Base-by-base conservation (phyloP, 2,113 vertebrate species). In the Todiramphus chloris region DNA sequence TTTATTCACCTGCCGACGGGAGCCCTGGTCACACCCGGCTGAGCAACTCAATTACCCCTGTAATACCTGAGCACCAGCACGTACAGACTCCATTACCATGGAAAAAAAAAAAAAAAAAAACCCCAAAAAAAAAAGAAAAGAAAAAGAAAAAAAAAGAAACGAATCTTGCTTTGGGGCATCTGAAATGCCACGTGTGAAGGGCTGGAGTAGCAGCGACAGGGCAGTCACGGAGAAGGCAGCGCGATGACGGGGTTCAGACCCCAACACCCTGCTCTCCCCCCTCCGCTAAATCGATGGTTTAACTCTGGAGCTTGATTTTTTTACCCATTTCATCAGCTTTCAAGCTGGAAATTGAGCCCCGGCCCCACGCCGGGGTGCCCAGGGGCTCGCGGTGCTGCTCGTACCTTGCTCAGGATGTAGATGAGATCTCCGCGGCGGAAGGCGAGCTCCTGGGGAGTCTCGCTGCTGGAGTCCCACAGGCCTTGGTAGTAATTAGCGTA, bases 381-480 rank as follows among this genome's bases (percentile, higher is more conserved):
- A 0, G 33, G 58, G 43, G 60, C 27, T 37, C 11, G 43, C 25
- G 3, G 1, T 2, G 7, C 4, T 10, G 69, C 12, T 46, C 97
- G 16, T 97, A 99, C 99, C 99, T 99, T 99, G 98, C 99, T 99
- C 35, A 99, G 96, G 95, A 99, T 97, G 94, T 96, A 98, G 96
- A 99, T 98, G 97, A 99, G 95, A 96, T 99, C 99, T 19, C 99
- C 99, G 5, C 99, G 98, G 7, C 83, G 98, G 97, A 99, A 99
- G 90, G 97, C 96, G 94, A 99, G 98, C 96, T 99, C 99, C 12
- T 99, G 99, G 2, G 98, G 97, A 39, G 98, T 95, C 37, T 99
- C 98, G 6, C 98, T 95, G 23, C n/a, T 95, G 97, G 99, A 99
- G 85, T 99, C 98, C 99, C 99, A 99, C 17, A 99, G 28, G 10